These are phyloP conservation scores for Paratilapia polleni DNA, from an alignment of 2,113 vertebrate species.

Conservation along the genomic window DNA sequence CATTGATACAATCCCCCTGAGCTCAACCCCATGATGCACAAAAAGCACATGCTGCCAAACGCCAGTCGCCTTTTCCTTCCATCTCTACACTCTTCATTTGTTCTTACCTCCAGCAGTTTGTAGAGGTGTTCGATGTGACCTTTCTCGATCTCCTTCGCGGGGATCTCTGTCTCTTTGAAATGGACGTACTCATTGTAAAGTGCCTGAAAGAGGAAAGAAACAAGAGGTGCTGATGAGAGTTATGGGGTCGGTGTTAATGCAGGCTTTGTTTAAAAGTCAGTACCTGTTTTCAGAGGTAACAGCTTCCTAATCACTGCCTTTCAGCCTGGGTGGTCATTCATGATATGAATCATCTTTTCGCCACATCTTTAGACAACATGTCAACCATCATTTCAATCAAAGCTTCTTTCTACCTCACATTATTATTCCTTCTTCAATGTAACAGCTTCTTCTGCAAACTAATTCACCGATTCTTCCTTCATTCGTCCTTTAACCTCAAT, in stretches of 20 bases:
- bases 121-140: constrained; percentile 90
- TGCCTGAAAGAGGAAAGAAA: constrained; percentile 80
- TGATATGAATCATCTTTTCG: not conserved
- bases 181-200: constrained; percentile 99
- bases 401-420: not conserved
- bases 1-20: not conserved
- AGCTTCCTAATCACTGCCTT: not conserved
- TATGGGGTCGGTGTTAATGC: not conserved
- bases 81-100: not conserved
- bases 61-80: constrained; percentile 10
- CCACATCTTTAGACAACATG: not conserved
- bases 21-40: constrained; percentile 54
- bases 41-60: constrained; percentile 27
- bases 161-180: constrained; percentile 98
- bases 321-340: not conserved
- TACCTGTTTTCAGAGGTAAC: not conserved
- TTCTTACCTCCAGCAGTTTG: constrained; percentile 92
- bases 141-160: constrained; percentile 90
- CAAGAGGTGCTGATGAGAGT: not conserved
- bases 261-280: not conserved
- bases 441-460: not conserved
- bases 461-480: not conserved
- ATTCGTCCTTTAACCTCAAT: not conserved
- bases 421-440: not conserved
- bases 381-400: not conserved